Conservation (phyloP, 2,113 vertebrate species). For the Numida meleagris region DNA sequence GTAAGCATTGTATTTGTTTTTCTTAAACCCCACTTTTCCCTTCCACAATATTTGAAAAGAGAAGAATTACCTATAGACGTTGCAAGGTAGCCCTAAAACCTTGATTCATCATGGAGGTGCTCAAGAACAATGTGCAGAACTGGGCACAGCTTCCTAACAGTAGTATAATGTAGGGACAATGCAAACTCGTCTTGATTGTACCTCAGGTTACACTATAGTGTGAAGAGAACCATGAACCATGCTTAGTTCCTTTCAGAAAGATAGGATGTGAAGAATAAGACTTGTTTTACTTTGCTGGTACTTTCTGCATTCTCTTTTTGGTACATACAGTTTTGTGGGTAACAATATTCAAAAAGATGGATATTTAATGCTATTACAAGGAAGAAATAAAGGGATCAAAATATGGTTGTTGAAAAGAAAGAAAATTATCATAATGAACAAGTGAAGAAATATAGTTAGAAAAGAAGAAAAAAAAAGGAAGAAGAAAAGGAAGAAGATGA, state of each 20-base stretch:
- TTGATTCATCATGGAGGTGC: not conserved
- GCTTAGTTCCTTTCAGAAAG: not conserved
- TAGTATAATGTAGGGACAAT: not conserved
- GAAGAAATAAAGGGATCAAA: not conserved
- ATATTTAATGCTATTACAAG: not conserved
- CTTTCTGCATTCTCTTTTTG: not conserved
- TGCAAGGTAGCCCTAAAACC: not conserved
- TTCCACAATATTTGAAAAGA: not conserved
- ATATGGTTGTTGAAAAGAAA: not conserved
- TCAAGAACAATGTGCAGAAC: not conserved
- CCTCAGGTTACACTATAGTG: not conserved
- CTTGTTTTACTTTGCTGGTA: too few relatives aligned
- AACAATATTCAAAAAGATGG: not conserved
- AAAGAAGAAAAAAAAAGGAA: not conserved
- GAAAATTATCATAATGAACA: not conserved
- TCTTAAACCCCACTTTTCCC: not conserved
- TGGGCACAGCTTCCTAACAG: not conserved
- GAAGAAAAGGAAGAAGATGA: not conserved
- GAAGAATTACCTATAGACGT: not conserved
- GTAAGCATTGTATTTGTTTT: not conserved
- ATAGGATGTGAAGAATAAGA: not conserved
- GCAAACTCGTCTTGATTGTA: not conserved
- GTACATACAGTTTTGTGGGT: not conserved
- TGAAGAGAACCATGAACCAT: not conserved
- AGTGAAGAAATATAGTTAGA: not conserved